Evolutionary conservation across 2,113 vertebrate species (phyloP), one percentile per base, ranked within the genome.

Genomic region (Salminus brasiliensis): DNA sequence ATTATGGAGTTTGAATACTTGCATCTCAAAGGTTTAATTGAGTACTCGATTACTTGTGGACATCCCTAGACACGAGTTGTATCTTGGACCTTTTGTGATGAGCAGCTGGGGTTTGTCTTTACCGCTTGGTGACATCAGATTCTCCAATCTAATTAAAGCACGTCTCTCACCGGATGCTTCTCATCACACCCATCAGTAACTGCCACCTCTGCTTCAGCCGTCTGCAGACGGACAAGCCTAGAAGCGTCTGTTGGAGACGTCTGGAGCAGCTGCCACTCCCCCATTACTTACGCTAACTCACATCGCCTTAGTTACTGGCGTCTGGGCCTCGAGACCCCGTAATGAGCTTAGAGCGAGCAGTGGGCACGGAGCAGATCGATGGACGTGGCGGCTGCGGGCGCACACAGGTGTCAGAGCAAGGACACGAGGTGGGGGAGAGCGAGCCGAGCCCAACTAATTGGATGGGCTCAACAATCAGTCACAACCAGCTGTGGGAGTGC

Each of bases 401-500:
- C 21, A 70, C 70, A 36, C 65, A 76, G 76, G 74, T 82, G 83
- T 83, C 81, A 82, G 30, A 67, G 79, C 71, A 83, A 85, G 83
- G 81, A 81, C 79, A 81, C 11, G 30, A 60, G 70, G 52, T 63
- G 74, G 47, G 43, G 47, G 71, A 74, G 73, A 80, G 59, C 15
- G 18, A 67, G 65, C 65, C 30, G 53, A 59, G 62, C 25, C 74
- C 39, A 70, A 76, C 80, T 85, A 85, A 81, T 81, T 86, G 79
- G 81, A 85, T 80, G 81, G 74, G 73, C 81, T 65, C 71, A n/a
- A 81, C 82, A 62, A 85, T 85, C 83, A 83, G 80, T 84, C 82
- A 85, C 68, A 81, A 82, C 65, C 78, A 83, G 84, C 81, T 77
- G 55, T 53, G 80, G 85, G 80, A 88, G 84, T 85, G 78, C 39